Evolutionary conservation across 2,797 vertebrate genomes (phyloP).

Genomic region (Malurus splendens): DNA sequence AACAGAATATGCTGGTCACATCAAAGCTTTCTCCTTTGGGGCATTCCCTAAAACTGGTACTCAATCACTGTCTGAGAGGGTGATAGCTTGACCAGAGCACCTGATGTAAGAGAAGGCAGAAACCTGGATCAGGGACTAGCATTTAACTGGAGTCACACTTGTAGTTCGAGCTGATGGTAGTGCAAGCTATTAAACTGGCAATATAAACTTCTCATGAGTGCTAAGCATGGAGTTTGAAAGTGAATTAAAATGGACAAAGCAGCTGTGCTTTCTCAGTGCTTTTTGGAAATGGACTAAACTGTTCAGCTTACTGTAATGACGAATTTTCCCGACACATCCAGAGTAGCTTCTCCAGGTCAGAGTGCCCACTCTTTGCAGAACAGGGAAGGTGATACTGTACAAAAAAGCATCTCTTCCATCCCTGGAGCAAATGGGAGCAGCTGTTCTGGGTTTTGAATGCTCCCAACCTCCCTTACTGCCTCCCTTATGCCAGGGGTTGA

Average conservation of each 20-base stretch:
- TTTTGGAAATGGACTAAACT: not conserved
- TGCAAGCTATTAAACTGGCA: not conserved
- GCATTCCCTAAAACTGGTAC: not conserved
- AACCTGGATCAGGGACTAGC: not conserved
- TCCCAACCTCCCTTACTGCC: not conserved
- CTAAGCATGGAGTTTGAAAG: not conserved
- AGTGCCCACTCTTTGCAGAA: not conserved
- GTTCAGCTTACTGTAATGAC: not conserved
- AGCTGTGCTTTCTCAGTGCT: not conserved
- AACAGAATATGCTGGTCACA: not conserved
- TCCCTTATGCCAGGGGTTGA: not conserved
- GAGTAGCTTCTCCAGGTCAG: not conserved
- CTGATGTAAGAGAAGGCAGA: not conserved
- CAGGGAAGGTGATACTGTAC: not conserved
- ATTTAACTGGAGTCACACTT: not conserved
- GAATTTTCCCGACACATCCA: fast-evolving
- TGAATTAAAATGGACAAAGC: not conserved
- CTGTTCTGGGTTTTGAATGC: not conserved
- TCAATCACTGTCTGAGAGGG: not conserved
- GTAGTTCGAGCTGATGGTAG: not conserved
- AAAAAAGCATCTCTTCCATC: not conserved
- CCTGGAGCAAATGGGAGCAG: not conserved
- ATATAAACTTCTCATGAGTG: not conserved
- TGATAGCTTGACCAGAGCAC: not conserved
- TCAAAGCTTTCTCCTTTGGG: not conserved